Evolutionary conservation across 2,797 vertebrate species (phyloP).

Genomic region (Rachycentron canadum): DNA sequence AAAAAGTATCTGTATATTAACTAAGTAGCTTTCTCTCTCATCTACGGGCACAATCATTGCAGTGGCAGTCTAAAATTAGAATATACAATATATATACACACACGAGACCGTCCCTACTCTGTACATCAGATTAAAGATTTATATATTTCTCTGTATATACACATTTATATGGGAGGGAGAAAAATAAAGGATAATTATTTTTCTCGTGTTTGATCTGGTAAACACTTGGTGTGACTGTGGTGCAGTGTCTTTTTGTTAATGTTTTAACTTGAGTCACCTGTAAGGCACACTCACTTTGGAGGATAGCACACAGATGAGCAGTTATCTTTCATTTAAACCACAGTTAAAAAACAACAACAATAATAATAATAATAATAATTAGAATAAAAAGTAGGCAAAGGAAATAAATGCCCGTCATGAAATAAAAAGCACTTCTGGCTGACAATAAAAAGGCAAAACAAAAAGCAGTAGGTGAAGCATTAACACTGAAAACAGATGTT

Average conservation of each 20-base stretch:
- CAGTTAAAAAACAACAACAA: slow-evolving; percentile 12
- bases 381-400: slow-evolving; percentile 20
- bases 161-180: slow-evolving; percentile 70
- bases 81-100: slow-evolving; percentile 62
- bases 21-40: slow-evolving; percentile 39
- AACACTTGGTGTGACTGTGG: slow-evolving; percentile 48
- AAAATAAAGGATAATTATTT: slow-evolving; percentile 57
- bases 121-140: slow-evolving; percentile 75
- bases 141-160: slow-evolving; percentile 79
- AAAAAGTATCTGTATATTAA: slow-evolving; percentile 35
- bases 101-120: slow-evolving; percentile 60
- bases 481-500: slow-evolving; percentile 20
- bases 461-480: slow-evolving; percentile 36
- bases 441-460: slow-evolving; percentile 62
- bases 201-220: slow-evolving; percentile 57
- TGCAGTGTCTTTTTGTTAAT: slow-evolving; percentile 12
- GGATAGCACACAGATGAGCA: slow-evolving; percentile 33
- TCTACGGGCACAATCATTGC: slow-evolving; percentile 67
- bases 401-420: slow-evolving; percentile 37
- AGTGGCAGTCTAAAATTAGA: slow-evolving; percentile 70
- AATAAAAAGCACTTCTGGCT: slow-evolving; percentile 75
- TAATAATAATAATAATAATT: slow-evolving; percentile 19
- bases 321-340: slow-evolving; percentile 21
- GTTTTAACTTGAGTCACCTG: slow-evolving; percentile 60
- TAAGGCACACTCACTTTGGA: slow-evolving; percentile 72